A percentile compares a stretch with the other conserved stretches of the same genome.
Conservation (phyloP, 2,888 invertebrate species). For the Rapana venosa region DNA sequence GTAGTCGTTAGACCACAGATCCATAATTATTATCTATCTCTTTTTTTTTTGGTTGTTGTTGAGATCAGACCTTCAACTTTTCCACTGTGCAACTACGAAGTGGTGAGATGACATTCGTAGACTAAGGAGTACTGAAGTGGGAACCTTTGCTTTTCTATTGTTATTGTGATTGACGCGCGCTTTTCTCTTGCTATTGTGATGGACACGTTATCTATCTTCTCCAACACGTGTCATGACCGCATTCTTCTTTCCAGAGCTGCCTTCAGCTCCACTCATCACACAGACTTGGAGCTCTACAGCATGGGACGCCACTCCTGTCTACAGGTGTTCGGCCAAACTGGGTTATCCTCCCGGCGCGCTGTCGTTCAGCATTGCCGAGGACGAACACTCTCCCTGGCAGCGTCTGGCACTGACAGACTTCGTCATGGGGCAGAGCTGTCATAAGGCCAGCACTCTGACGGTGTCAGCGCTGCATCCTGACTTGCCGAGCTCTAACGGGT, state of each 20-base stretch:
- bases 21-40: no score
- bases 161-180: no score
- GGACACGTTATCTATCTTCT: no score
- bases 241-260: constrained; percentile 22
- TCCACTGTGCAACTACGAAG: no score
- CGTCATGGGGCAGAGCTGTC: background rate
- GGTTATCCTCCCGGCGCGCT: constrained; percentile 45
- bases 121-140: no score
- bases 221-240: no score
- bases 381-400: background rate
- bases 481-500: constrained; percentile 13
- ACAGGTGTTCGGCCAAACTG: constrained; percentile 40
- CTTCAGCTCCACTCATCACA: constrained; percentile 8
- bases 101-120: no score
- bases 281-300: background rate
- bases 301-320: constrained; percentile 37
- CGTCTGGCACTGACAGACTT: background rate
- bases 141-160: no score
- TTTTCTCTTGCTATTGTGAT: no score
- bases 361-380: constrained; percentile 21
- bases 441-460: background rate
- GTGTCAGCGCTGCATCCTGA: constrained; percentile 17
- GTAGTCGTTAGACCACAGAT: no score
- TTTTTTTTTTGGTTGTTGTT: no score
- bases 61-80: no score